Percentiles rank a stretch among this genome's conserved stretches.
Evolutionary conservation across 92 coral and sea anemone species (phyloP).

Genomic region (Isaurus tuberculatus): DNA sequence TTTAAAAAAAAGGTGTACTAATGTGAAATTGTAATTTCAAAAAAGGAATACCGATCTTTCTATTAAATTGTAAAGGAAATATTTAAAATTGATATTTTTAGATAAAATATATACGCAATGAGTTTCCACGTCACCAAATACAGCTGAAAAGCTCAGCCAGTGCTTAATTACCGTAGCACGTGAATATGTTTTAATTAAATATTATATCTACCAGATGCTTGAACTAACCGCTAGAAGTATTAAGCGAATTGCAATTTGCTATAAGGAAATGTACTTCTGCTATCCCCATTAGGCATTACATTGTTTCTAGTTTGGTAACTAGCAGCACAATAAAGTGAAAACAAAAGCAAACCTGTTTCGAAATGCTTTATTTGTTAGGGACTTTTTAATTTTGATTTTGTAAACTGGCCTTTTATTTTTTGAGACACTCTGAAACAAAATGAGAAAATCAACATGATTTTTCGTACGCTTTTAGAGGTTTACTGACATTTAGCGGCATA

Average conservation of each 20-base stretch:
- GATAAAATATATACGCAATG: not conserved
- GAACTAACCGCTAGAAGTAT: constrained; percentile 20
- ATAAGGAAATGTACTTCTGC: not conserved
- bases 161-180: constrained; percentile 22
- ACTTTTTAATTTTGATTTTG: not conserved
- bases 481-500: constrained; percentile 29
- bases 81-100: constrained; percentile 10
- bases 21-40: no score
- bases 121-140: not conserved
- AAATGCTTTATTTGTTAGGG: not conserved
- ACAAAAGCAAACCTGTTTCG: not conserved
- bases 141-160: not conserved
- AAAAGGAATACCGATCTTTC: not conserved
- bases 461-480: constrained; percentile 10
- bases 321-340: not conserved
- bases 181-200: not conserved
- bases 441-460: constrained; percentile 11
- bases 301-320: not conserved
- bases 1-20: no score
- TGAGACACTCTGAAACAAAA: not conserved
- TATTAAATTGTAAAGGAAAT: not conserved
- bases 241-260: not conserved
- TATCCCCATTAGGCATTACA: not conserved
- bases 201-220: constrained; percentile 24
- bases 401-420: constrained; percentile 1